Base-by-base conservation (phyloP, 2,888 invertebrate species). In the Tiliacea aurago region DNA sequence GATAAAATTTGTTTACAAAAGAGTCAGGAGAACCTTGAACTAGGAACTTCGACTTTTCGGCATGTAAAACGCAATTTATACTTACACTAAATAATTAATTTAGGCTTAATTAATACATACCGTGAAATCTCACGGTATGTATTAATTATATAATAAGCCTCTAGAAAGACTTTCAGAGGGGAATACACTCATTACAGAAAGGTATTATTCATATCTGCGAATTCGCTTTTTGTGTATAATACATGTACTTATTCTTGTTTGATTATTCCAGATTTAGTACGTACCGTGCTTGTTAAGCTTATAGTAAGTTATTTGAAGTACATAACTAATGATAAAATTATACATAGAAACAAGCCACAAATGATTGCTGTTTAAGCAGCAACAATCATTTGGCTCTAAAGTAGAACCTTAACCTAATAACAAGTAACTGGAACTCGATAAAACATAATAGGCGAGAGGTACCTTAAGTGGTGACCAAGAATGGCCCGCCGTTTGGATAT, bases 371-470 rank as follows among this genome's bases (percentile, higher is more conserved):
- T 59, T 41, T 41, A 53, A 43, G 20, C 59, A 41, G 37, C 41
- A 41, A 71, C 59, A 53, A 68, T 71, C 7, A 78, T 55, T 66
- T 73, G 23, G 7, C 37, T 49, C 23, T 61, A 68, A 23, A 83
- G 28, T 47, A 61, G 13, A 74, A 81, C 23, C 68, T 69, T 75
- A 59, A 66, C 62, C 65, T 85, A 79, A 76, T 83, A 83, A 62
- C 75, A 72, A 58, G 69, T 76, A 72, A 78, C 55, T 78, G 66
- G 70, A 78, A 75, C 78, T 80, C 66, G 73, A 87, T 87, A 83
- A 84, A 86, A 84, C 56, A 88, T 93, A 93, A 92, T 93, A 92
- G 90, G 89, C 87, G 85, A 90, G 90, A 92, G 90, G 90, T 87
- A 90, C 86, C 84, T 88, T 88, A 90, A 88, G 87, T 85, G 86